Percentiles rank a stretch among this genome's conserved stretches.
These are phyloP conservation scores for Opisthograptis luteolata DNA, from an alignment of 2,888 invertebrate species.

Conservation along the genomic window DNA sequence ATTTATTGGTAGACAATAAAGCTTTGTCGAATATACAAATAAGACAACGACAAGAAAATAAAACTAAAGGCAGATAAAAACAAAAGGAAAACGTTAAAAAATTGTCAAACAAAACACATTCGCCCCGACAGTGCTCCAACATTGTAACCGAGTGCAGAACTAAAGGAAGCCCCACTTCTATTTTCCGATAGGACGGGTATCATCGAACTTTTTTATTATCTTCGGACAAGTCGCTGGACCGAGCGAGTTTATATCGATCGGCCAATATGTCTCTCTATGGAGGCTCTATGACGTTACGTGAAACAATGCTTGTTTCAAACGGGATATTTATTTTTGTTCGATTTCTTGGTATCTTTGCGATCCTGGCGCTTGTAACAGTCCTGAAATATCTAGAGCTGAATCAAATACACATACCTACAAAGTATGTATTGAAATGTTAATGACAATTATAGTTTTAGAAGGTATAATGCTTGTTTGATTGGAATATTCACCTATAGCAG, in stretches of 20 bases:
- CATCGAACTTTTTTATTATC: conserved; percentile 82
- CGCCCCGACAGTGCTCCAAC: conserved; percentile 55
- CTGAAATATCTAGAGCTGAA: too few relatives aligned
- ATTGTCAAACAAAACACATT: conserved; percentile 41
- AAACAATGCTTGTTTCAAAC: conserved; percentile 2
- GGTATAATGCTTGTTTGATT: too few relatives aligned
- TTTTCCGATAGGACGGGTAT: conserved; percentile 79
- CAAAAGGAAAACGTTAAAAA: neutral
- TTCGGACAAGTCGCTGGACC: conserved; percentile 67
- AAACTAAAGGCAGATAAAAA: neutral
- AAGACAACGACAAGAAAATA: too few relatives aligned
- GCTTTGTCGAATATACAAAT: too few relatives aligned
- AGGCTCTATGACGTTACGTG: conserved; percentile 1
- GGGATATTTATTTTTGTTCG: too few relatives aligned
- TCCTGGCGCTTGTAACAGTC: too few relatives aligned
- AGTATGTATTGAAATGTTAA: too few relatives aligned
- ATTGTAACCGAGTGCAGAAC: conserved; percentile 72
- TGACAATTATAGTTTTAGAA: too few relatives aligned
- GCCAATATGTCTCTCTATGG: conserved; percentile 28
- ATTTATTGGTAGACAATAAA: too few relatives aligned
- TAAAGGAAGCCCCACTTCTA: conserved; percentile 76
- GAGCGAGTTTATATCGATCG: conserved; percentile 38
- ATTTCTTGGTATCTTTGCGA: too few relatives aligned
- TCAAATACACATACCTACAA: too few relatives aligned
- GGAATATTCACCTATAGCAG: too few relatives aligned